phyloP scores from a whole-genome alignment of 2,888 invertebrate species.

The Stenchaetothrips biformis region DNA sequence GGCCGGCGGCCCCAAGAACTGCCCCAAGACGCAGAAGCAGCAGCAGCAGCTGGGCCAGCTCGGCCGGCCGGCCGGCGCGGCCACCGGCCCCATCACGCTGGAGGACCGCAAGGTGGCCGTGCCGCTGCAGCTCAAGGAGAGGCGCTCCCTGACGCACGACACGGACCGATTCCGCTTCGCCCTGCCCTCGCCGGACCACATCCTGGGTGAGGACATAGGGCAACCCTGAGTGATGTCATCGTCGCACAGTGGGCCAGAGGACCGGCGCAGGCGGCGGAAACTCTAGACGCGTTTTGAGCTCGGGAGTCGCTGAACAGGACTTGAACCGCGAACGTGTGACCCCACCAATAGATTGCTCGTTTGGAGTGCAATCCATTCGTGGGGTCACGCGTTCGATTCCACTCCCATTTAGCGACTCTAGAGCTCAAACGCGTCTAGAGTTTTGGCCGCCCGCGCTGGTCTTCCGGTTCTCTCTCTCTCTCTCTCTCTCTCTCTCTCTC shows the following conservation, averaged over 20 bases:
- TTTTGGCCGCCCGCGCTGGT: too few relatives aligned
- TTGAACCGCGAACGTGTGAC: too few relatives aligned
- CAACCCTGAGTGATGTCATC: neutral
- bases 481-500: neutral
- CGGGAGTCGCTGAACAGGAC: too few relatives aligned
- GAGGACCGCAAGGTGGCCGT: conserved; percentile 50
- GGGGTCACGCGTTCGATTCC: too few relatives aligned
- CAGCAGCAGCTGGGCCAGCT: neutral
- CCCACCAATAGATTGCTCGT: too few relatives aligned
- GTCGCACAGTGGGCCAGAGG: too few relatives aligned
- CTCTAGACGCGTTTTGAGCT: too few relatives aligned
- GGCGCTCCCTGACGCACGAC: conserved; percentile 53
- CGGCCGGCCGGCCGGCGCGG: neutral
- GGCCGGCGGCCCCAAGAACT: neutral
- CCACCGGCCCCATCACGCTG: conserved; percentile 44
- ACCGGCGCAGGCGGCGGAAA: too few relatives aligned
- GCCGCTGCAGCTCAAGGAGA: conserved; percentile 50
- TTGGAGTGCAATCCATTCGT: too few relatives aligned
- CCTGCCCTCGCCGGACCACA: conserved; percentile 53
- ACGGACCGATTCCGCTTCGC: conserved; percentile 56
- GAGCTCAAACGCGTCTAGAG: too few relatives aligned
- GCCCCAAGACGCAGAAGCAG: neutral
- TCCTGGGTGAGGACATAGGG: conserved; percentile 48
- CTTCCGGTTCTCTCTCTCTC: neutral
- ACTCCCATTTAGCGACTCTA: too few relatives aligned